A percentile compares a stretch with the other conserved stretches of the same genome.
Evolutionary conservation across 2,797 vertebrate species (phyloP).

Genomic region (Setipinna tenuifilis): DNA sequence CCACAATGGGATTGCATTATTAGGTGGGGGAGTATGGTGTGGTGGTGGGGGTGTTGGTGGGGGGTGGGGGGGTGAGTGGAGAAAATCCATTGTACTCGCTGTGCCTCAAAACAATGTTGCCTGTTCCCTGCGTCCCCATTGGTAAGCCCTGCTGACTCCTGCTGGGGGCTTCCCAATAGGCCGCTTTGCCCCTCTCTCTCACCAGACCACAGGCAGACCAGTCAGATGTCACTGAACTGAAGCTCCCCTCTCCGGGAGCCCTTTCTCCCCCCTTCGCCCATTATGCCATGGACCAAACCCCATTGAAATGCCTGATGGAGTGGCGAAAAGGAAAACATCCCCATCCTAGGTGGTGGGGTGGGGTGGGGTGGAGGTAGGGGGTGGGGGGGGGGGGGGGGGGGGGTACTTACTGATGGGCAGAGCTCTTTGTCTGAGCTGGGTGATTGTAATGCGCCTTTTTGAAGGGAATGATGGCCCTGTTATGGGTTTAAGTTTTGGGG

Average conservation of each 20-base stretch:
- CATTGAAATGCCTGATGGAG: constrained; percentile 64
- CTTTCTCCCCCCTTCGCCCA: constrained; percentile 59
- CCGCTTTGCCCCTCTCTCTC: constrained; percentile 64
- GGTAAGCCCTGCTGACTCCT: constrained; percentile 63
- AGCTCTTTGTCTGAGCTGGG: constrained; percentile 59
- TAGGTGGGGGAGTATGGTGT: neutral
- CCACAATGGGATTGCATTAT: constrained; percentile 11
- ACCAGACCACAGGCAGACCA: constrained; percentile 65
- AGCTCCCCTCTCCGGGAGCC: constrained; percentile 55
- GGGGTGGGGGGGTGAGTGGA: neutral
- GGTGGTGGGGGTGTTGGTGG: neutral
- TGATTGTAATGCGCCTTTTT: constrained; percentile 53
- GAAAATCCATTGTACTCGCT: constrained; percentile 68
- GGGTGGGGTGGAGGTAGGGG: neutral
- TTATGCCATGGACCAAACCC: constrained; percentile 64
- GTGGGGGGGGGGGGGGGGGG: constrained; percentile 36
- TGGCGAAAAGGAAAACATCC: constrained; percentile 40
- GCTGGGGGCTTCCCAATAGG: constrained; percentile 61
- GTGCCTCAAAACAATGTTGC: constrained; percentile 66
- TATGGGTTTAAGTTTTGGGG: constrained; percentile 40
- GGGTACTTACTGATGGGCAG: constrained; percentile 59
- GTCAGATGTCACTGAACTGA: constrained; percentile 72
- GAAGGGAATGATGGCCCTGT: constrained; percentile 33
- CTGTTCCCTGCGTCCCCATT: constrained; percentile 61
- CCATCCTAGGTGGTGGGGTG: constrained; percentile 37